phyloP scores from a whole-genome alignment of 2,888 invertebrate species.

The Drosophila meridionalis region DNA sequence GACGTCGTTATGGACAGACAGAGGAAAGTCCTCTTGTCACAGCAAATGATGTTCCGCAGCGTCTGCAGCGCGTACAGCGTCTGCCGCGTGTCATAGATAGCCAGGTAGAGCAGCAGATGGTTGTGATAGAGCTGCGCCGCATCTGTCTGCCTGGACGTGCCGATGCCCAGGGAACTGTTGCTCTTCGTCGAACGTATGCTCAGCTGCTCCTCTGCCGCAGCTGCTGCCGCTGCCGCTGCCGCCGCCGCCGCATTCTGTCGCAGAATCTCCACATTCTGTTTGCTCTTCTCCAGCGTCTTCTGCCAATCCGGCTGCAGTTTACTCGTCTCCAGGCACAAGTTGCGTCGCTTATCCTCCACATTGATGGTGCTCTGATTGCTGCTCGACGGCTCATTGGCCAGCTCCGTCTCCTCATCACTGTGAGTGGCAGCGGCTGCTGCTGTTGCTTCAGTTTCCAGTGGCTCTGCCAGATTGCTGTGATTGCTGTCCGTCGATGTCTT shows the following conservation, averaged over 20 bases:
- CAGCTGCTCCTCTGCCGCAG: conserved; percentile 67
- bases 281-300: conserved; percentile 84
- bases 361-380: conserved; percentile 74
- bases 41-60: conserved; percentile 89
- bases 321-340: conserved; percentile 80
- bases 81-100: conserved; percentile 91
- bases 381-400: conserved; percentile 43
- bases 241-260: conserved; percentile 80
- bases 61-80: conserved; percentile 90
- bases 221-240: conserved; percentile 49
- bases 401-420: conserved; percentile 80
- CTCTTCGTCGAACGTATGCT: conserved; percentile 64
- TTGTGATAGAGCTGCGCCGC: conserved; percentile 89
- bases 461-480: conserved; percentile 70
- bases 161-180: conserved; percentile 59
- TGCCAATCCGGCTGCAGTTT: conserved; percentile 81
- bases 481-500: conserved; percentile 85
- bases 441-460: conserved; percentile 39
- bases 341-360: conserved; percentile 83
- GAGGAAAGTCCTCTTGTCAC: conserved; percentile 90
- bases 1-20: conserved; percentile 92
- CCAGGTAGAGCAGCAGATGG: conserved; percentile 92
- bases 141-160: conserved; percentile 40
- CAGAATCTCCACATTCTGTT: conserved; percentile 84
- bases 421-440: conserved; percentile 35